A percentile compares a stretch with the other conserved stretches of the same genome.
phyloP scores from a whole-genome alignment of 2,113 vertebrate species.

The Ifrita kowaldi region DNA sequence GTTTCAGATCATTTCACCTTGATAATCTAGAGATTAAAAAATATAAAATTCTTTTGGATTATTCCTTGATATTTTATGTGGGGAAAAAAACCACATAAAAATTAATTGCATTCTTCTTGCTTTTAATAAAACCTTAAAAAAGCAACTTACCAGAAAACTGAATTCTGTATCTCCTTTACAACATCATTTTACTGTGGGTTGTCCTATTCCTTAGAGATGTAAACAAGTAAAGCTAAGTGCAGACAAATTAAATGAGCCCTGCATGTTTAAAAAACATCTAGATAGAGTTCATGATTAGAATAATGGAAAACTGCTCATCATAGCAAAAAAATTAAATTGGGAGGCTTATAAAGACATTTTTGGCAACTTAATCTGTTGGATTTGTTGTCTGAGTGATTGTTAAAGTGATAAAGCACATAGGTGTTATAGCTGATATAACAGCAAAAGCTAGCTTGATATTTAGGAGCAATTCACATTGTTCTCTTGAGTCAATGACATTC shows the following conservation, averaged over 20 bases:
- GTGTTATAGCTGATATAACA: neutral
- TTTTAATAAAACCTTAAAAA: neutral
- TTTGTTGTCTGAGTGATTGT: neutral
- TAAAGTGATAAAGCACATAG: neutral
- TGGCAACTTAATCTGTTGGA: neutral
- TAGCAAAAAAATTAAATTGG: neutral
- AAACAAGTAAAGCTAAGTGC: neutral
- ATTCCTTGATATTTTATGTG: neutral
- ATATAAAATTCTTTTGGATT: neutral
- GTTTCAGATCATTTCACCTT: neutral
- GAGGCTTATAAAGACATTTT: neutral
- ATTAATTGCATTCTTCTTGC: neutral
- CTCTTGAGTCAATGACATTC: neutral
- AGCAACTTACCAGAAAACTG: neutral
- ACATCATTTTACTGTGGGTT: neutral
- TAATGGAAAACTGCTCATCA: neutral
- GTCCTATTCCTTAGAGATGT: neutral
- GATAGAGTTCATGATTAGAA: neutral
- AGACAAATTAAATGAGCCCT: neutral
- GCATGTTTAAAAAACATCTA: neutral
- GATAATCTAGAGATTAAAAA: neutral
- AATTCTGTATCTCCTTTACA: neutral
- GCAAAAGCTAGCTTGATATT: neutral
- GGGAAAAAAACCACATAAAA: neutral
- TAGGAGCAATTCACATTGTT: neutral